These are phyloP conservation scores for Cosmia pyralina DNA, from an alignment of 2,888 invertebrate species.

Conservation along the genomic window DNA sequence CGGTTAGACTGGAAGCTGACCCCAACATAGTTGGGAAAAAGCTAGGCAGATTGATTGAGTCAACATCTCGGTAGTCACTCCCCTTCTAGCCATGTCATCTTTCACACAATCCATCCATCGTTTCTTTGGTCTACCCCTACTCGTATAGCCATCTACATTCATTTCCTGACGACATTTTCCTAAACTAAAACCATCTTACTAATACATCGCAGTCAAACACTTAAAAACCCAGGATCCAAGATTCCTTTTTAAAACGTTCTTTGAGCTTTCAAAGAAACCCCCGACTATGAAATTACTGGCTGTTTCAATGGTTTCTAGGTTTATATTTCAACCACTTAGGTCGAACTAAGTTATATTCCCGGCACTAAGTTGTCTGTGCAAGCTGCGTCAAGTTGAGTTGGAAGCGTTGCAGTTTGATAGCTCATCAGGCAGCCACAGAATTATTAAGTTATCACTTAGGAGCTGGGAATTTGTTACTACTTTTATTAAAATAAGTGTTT, in stretches of 20 bases:
- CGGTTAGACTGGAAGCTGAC: too few species aligned
- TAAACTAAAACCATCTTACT: conserved; percentile 29
- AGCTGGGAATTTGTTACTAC: conserved; percentile 1
- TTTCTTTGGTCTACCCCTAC: too few species aligned
- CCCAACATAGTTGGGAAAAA: too few species aligned
- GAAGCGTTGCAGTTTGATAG: conserved; percentile 57
- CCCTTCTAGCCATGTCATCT: too few species aligned
- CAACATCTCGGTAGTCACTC: too few species aligned
- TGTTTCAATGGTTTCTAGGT: conserved; percentile 64
- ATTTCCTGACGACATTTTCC: too few species aligned
- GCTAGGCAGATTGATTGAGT: too few species aligned
- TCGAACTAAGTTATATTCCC: conserved; percentile 60
- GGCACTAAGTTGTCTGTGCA: conserved; percentile 47
- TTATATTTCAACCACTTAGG: conserved; percentile 66
- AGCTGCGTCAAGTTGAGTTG: conserved; percentile 38
- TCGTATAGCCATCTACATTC: too few species aligned
- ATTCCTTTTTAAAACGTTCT: conserved; percentile 44
- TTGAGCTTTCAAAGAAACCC: conserved; percentile 56
- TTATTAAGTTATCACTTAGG: conserved; percentile 46
- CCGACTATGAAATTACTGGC: conserved; percentile 55
- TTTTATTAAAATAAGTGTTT: conserved; percentile 6
- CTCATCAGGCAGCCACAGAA: conserved; percentile 34
- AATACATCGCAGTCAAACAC: conserved; percentile 45
- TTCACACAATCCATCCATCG: too few species aligned
- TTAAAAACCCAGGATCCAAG: conserved; percentile 30